Evolutionary conservation across 92 coral and sea anemone genomes (phyloP), one percentile per base, ranked within the genome.

Genomic region (Parazoanthus darwini): DNA sequence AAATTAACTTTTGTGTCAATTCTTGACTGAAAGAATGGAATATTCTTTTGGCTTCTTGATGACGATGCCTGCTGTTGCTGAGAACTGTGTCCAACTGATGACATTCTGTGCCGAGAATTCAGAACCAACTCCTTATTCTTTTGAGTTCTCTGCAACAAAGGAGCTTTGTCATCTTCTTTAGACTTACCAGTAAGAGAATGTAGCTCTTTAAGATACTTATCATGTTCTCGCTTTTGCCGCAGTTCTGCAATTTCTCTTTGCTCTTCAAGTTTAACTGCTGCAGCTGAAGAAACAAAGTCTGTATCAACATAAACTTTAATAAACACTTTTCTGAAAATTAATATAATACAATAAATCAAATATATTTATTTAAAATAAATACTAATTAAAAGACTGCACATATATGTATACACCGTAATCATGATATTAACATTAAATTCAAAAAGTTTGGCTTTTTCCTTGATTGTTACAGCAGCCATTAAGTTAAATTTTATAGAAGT

Each of bases 241-340:
- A 97, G 84, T 85, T 97, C 98, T 44, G 96, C 98, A 83, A 93
- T 93, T 90, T 94, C 94, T 36, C 91, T 92, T 66, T 90, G 92
- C 80, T 89, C 88, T 86, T 95, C 99, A 71, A 95, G 93, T 88
- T 90, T 92, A 35, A 97, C 38, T 58, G 92, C 92, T 39, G 92
- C 89, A 90, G 92, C 99, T 97, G 89, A 18, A 73, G 51, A 58
- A 80, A 36, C 51, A 79, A 63, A 36, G 8, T n/a, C n/a, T n/a
- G n/a, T 35, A 86, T 13, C 39, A 51, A 25, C 33, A 42, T 44
- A 6, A 44, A 44, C 8, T 44, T 5, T 6, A 44, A 44, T 5
- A 48, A 48, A 6, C 11, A 48, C 51, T 48, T 44, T 1, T 48
- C 51, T 6, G 51, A 48, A 48, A n/a, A n/a, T n/a, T n/a, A n/a